Percentiles rank a stretch among this genome's conserved stretches.
Evolutionary conservation across 2,113 vertebrate genomes (phyloP).

Genomic region (Tragelaphus imberbis): DNA sequence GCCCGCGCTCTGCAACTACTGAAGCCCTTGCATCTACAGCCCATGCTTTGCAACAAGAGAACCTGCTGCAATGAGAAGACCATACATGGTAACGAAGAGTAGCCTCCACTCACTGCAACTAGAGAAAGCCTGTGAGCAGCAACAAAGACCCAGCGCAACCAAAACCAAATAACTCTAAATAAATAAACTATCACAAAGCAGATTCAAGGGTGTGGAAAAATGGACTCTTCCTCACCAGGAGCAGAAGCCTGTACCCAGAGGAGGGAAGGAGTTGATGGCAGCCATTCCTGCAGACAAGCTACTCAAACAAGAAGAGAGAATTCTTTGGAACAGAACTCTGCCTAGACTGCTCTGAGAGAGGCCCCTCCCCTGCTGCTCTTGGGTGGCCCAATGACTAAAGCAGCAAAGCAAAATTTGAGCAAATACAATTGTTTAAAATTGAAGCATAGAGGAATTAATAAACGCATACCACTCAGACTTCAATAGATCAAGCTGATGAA

Average conservation of each 20-base stretch:
- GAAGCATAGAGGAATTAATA: background rate
- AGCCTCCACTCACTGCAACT: background rate
- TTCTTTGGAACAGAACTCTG: background rate
- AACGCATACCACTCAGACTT: background rate
- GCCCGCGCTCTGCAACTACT: background rate
- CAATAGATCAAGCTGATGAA: background rate
- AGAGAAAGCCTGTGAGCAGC: background rate
- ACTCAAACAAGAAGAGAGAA: background rate
- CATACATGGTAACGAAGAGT: accelerated
- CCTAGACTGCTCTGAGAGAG: background rate
- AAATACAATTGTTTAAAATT: constrained; percentile 11
- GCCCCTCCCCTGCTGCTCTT: background rate
- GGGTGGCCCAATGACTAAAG: constrained; percentile 5
- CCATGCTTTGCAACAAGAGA: background rate
- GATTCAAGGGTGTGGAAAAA: background rate
- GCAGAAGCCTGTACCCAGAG: accelerated
- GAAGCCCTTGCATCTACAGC: background rate
- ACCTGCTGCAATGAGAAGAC: background rate
- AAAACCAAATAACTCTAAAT: background rate
- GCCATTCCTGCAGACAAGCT: background rate
- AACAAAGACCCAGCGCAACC: background rate
- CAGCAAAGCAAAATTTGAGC: constrained; percentile 10
- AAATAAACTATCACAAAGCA: background rate
- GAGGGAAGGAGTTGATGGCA: background rate
- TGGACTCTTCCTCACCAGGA: background rate